A percentile compares a stretch with the other conserved stretches of the same genome.
Evolutionary conservation across 1,140 invertebrate species (phyloP).

Genomic region (Spodoptera frugiperda): DNA sequence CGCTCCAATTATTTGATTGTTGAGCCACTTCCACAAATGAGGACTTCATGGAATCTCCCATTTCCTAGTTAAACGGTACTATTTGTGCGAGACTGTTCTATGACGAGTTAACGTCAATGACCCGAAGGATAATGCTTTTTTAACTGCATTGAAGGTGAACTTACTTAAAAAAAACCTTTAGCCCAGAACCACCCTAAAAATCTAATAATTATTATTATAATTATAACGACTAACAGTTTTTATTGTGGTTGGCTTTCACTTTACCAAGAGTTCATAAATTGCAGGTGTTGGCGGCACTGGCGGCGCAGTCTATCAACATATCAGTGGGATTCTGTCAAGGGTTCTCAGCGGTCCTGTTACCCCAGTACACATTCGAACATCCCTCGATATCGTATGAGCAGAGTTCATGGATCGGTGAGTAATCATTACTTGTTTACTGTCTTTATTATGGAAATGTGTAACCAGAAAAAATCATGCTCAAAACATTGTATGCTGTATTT

Average conservation of each 20-base stretch:
- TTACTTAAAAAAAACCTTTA: too few relatives aligned
- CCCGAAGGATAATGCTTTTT: not conserved
- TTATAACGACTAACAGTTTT: not conserved
- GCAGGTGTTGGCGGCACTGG: conserved; percentile 89
- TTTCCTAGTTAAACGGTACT: conserved; percentile 21
- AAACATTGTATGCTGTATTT: not conserved
- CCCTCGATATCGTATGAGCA: conserved; percentile 87
- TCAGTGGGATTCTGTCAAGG: conserved; percentile 91
- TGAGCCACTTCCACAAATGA: not conserved
- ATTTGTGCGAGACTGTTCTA: not conserved
- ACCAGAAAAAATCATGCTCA: not conserved
- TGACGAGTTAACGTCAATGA: not conserved
- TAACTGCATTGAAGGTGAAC: too few relatives aligned
- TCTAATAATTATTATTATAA: too few relatives aligned
- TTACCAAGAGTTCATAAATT: conserved; percentile 63
- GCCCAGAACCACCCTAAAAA: too few relatives aligned
- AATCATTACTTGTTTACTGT: too few relatives aligned
- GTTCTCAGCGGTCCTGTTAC: conserved; percentile 91
- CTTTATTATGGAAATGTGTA: too few relatives aligned
- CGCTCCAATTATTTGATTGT: conserved; percentile 36
- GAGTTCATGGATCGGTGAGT: conserved; percentile 90
- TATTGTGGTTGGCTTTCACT: not conserved
- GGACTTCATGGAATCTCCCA: not conserved
- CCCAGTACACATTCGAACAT: conserved; percentile 87
- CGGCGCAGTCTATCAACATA: conserved; percentile 90